A percentile compares a stretch with the other conserved stretches of the same genome.
These are phyloP conservation scores for Drosophila pseudotalamancana DNA, from an alignment of 2,888 invertebrate species.

Conservation along the genomic window DNA sequence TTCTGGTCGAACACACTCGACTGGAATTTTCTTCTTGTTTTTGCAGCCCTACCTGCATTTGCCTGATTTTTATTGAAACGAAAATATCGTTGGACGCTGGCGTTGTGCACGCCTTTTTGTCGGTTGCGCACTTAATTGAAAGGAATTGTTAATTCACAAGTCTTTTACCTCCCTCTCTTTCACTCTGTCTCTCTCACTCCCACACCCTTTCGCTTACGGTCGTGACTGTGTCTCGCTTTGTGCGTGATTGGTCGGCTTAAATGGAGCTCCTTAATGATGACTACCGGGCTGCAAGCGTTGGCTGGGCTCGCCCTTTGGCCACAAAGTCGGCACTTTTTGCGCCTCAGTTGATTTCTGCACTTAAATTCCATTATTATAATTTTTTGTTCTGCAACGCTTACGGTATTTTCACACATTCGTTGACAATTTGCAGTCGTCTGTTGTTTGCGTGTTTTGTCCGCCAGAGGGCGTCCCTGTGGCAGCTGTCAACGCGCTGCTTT, in stretches of 20 bases:
- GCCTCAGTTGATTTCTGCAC: conserved; percentile 28
- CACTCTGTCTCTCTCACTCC: neutral
- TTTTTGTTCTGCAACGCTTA: conserved; percentile 12
- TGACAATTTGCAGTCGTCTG: conserved; percentile 4
- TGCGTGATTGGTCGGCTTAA: conserved; percentile 67
- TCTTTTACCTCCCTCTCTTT: conserved; percentile 4
- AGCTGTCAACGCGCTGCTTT: conserved; percentile 26
- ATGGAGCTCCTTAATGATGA: conserved; percentile 53
- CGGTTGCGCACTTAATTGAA: conserved; percentile 73
- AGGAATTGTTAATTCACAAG: conserved; percentile 74
- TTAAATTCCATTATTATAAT: conserved; percentile 34
- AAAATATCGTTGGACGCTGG: conserved; percentile 64
- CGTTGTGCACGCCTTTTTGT: conserved; percentile 58
- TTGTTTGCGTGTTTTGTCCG: conserved; percentile 6
- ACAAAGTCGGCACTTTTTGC: conserved; percentile 5
- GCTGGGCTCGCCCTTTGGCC: conserved; percentile 16
- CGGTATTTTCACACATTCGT: conserved; percentile 19
- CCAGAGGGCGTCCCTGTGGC: conserved; percentile 26
- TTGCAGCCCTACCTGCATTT: conserved; percentile 35
- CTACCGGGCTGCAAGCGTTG: conserved; percentile 34
- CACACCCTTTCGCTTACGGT: neutral
- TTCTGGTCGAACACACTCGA: no score
- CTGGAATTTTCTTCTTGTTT: no score
- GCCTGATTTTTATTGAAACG: conserved; percentile 73
- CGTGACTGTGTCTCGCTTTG: conserved; percentile 30